Evolutionary conservation across 2,113 vertebrate species (phyloP).

Genomic region (Chaenocephalus aceratus): DNA sequence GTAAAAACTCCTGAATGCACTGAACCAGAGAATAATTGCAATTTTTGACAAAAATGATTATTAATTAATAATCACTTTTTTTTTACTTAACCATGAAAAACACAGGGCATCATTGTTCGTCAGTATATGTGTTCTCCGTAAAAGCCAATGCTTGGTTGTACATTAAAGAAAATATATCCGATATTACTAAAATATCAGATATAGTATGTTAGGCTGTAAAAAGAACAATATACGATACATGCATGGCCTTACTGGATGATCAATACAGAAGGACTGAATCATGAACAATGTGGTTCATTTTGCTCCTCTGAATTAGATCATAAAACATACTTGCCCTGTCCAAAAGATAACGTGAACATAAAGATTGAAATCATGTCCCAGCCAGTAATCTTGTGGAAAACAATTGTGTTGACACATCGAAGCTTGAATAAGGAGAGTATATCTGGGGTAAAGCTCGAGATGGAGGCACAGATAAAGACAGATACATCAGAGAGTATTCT

Average conservation of each 20-base stretch:
- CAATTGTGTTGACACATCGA: slow-evolving; percentile 7
- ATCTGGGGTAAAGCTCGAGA: slow-evolving; percentile 33
- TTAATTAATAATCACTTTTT: not conserved
- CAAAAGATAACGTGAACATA: slow-evolving; percentile 11
- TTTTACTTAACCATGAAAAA: not conserved
- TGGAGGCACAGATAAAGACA: slow-evolving; percentile 19
- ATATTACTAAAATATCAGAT: slow-evolving; percentile 10
- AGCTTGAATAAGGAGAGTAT: slow-evolving; percentile 8
- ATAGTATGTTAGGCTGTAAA: not conserved
- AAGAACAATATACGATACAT: slow-evolving; percentile 20
- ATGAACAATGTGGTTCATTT: slow-evolving; percentile 55
- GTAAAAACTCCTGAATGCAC: no score
- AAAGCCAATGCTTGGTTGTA: not conserved
- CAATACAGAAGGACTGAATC: slow-evolving; percentile 36
- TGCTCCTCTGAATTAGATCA: slow-evolving; percentile 28
- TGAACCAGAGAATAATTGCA: not conserved
- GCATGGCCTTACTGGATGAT: slow-evolving; percentile 41
- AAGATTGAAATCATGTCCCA: slow-evolving; percentile 35
- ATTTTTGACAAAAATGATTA: not conserved
- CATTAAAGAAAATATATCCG: not conserved
- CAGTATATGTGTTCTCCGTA: not conserved
- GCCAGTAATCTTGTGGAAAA: slow-evolving; percentile 28
- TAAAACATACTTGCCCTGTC: slow-evolving; percentile 36
- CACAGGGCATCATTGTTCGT: not conserved
- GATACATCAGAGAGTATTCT: slow-evolving; percentile 19